Evolutionary conservation across 2,888 invertebrate genomes (phyloP), one percentile per base, ranked within the genome.

Genomic region (Ophraella communa): DNA sequence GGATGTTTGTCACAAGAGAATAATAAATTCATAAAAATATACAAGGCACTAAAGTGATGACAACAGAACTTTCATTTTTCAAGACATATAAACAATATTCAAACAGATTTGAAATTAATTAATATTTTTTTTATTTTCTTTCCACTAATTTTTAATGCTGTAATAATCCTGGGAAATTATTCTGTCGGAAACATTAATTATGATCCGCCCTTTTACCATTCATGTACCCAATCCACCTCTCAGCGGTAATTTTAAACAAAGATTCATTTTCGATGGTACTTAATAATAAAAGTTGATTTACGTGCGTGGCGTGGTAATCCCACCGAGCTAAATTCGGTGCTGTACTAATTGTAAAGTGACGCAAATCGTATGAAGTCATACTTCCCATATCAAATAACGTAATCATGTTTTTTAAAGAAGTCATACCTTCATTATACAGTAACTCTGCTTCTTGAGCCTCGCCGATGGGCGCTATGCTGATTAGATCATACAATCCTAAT

Each of bases 221-320:
- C 94, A 96, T 96, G 77, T 98, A 98, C 1, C 92, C 92, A 75
- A 94, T 92, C 98, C 98, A 98, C 58, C 98, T 83, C 75, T 92
- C 91, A 0, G 96, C 96, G 0, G 95, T 95, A 59, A 89, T 87
- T 14, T 89, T 85, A 68, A 96, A 88, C 61, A 96, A 84, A 0
- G 92, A 90, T 75, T 95, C 94, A 62, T 87, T 87, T 72, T 95
- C 94, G 47, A 98, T 88, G 0, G 95, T 93, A 39, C 92, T 91
- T 21, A 98, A 84, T 62, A 96, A 85, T 69, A 98, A 88, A 69
- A 97, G 86, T 79, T 99, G 97, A 84, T 97, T 98, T 21, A 99
- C 92, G 81, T 99, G 99, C 0, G 98, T 97, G 0, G 96, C 94
- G 83, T 99, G 99, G 82, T 99, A 99, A 80, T 99, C 99, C 96